Percentiles rank a stretch among this genome's conserved stretches.
Evolutionary conservation across 2,113 vertebrate species (phyloP).

Genomic region (Thalassoma bifasciatum): DNA sequence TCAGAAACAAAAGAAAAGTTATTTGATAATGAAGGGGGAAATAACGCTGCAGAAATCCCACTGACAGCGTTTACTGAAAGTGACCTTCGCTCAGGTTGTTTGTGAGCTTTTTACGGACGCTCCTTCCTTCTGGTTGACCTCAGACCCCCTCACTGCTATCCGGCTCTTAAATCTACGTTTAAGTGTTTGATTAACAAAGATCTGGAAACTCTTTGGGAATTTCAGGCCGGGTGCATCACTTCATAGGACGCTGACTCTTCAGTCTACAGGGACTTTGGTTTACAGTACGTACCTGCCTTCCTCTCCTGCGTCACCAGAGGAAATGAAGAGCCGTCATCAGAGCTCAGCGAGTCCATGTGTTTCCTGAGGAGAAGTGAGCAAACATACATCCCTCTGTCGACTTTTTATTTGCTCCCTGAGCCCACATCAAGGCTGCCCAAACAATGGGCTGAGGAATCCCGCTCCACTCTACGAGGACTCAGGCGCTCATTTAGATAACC

Average conservation of each 20-base stretch:
- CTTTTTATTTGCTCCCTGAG: slow-evolving; percentile 76
- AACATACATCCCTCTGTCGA: slow-evolving; percentile 66
- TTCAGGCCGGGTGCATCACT: neutral
- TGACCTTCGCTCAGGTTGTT: too few species aligned
- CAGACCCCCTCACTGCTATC: slow-evolving; percentile 12
- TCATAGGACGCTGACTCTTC: neutral
- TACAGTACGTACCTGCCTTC: slow-evolving; percentile 41
- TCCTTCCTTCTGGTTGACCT: slow-evolving; percentile 31
- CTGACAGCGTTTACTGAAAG: too few species aligned
- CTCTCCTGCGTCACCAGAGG: slow-evolving; percentile 58
- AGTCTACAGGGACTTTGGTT: neutral
- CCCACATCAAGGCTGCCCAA: slow-evolving; percentile 68
- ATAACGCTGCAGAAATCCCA: too few species aligned
- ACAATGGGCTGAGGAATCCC: slow-evolving; percentile 78
- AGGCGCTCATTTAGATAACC: slow-evolving; percentile 79
- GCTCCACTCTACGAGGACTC: slow-evolving; percentile 54
- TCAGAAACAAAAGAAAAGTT: too few species aligned
- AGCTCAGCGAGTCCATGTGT: slow-evolving; percentile 59
- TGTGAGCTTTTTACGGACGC: slow-evolving; percentile 6
- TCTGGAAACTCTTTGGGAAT: neutral
- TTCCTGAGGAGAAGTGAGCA: slow-evolving; percentile 73
- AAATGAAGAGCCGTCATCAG: slow-evolving; percentile 57
- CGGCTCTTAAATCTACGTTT: too few species aligned
- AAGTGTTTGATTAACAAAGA: too few species aligned
- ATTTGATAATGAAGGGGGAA: too few species aligned